These are phyloP conservation scores for Papilio polytes DNA, from an alignment of 1,140 invertebrate species.

Conservation along the genomic window DNA sequence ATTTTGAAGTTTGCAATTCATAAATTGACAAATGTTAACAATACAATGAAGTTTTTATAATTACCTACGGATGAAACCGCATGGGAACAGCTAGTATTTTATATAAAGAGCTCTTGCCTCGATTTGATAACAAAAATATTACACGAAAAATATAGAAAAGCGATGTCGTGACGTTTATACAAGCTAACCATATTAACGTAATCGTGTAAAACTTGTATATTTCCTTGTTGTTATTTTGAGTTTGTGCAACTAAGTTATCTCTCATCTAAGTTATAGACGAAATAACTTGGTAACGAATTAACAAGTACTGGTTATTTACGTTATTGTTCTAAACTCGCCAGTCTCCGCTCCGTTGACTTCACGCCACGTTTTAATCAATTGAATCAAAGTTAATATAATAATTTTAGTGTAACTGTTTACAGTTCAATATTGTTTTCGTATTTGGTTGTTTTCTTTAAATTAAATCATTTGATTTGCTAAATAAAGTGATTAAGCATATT, in stretches of 20 bases:
- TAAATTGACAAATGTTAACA: too few relatives aligned
- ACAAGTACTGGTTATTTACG: background rate
- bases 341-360: background rate
- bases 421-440: background rate
- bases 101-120: background rate
- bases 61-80: too few relatives aligned
- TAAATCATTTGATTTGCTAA: conserved; percentile 1
- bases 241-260: conserved; percentile 3
- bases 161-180: background rate
- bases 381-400: background rate
- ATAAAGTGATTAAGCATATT: background rate
- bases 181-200: background rate
- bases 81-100: too few relatives aligned
- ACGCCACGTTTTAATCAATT: background rate
- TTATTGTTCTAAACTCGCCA: background rate
- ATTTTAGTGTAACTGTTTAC: background rate
- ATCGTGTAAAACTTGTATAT: conserved; percentile 15
- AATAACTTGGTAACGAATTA: background rate
- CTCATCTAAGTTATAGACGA: conserved; percentile 22
- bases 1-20: too few relatives aligned
- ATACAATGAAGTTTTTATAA: too few relatives aligned
- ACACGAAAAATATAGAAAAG: background rate
- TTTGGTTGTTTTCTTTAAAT: background rate
- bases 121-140: background rate
- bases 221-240: conserved; percentile 21